phyloP scores from a whole-genome alignment of 2,797 vertebrate species.

The Onychomys torridus region DNA sequence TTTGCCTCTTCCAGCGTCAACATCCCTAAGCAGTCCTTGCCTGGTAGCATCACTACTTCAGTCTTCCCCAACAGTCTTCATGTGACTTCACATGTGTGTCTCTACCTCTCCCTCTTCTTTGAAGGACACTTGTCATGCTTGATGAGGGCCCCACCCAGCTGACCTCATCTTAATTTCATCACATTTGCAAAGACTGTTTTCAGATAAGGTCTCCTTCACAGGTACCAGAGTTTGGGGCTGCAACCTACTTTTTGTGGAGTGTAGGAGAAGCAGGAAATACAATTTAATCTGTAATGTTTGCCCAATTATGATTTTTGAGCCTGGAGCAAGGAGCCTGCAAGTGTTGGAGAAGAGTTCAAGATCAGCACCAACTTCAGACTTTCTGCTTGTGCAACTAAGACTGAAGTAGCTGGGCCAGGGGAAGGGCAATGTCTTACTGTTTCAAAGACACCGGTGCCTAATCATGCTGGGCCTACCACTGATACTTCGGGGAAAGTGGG shows the following conservation, averaged over 20 bases:
- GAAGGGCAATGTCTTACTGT: neutral
- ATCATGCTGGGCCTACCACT: neutral
- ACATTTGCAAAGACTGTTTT: neutral
- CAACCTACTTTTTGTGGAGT: neutral
- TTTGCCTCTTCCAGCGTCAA: neutral
- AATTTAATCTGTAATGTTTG: neutral
- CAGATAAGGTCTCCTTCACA: conserved; percentile 9
- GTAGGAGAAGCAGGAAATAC: neutral
- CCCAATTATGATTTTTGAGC: neutral
- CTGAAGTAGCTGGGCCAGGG: neutral
- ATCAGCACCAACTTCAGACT: neutral
- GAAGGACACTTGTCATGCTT: neutral
- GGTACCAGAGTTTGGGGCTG: neutral
- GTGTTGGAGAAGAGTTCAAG: neutral
- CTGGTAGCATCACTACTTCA: neutral
- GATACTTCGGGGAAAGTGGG: neutral
- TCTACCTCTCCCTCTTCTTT: neutral
- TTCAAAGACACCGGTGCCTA: neutral
- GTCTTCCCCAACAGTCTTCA: neutral
- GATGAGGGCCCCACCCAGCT: neutral
- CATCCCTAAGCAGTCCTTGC: neutral
- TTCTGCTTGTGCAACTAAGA: neutral
- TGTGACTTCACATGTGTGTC: neutral
- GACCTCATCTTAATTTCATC: neutral
- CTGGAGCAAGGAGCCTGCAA: neutral